A percentile compares a stretch with the other conserved stretches of the same genome.
These are phyloP conservation scores for Anodontia alba DNA, from an alignment of 2,888 invertebrate species.

Conservation along the genomic window DNA sequence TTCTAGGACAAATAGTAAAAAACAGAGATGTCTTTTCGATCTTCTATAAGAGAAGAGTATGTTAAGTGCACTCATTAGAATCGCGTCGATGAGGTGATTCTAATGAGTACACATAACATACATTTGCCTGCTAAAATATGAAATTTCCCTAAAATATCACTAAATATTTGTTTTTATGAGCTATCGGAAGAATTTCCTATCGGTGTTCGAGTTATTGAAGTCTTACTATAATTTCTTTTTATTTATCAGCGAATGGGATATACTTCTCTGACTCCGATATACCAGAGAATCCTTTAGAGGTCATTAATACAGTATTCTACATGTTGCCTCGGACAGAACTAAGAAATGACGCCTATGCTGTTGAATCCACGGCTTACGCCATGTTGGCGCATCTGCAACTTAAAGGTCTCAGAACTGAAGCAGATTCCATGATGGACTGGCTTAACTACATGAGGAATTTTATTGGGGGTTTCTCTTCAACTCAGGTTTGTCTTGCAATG, in stretches of 20 bases:
- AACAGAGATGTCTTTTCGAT: no score
- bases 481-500: background rate
- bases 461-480: background rate
- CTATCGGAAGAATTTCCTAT: no score
- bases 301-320: background rate
- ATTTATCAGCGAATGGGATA: background rate
- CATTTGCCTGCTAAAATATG: no score
- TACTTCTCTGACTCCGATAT: slow-evolving; percentile 5
- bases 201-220: no score
- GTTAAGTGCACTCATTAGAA: no score
- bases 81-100: no score
- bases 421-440: background rate
- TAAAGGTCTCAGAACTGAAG: background rate
- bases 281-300: background rate
- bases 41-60: no score
- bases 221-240: no score
- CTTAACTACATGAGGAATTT: background rate
- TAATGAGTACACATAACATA: no score
- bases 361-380: background rate
- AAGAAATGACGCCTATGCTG: background rate
- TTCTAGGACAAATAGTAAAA: no score
- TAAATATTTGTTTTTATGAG: no score
- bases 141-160: no score
- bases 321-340: background rate
- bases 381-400: background rate